A percentile compares a stretch with the other conserved stretches of the same genome.
phyloP scores from a whole-genome alignment of 2,797 vertebrate genomes.

The Neoniphon sammara region DNA sequence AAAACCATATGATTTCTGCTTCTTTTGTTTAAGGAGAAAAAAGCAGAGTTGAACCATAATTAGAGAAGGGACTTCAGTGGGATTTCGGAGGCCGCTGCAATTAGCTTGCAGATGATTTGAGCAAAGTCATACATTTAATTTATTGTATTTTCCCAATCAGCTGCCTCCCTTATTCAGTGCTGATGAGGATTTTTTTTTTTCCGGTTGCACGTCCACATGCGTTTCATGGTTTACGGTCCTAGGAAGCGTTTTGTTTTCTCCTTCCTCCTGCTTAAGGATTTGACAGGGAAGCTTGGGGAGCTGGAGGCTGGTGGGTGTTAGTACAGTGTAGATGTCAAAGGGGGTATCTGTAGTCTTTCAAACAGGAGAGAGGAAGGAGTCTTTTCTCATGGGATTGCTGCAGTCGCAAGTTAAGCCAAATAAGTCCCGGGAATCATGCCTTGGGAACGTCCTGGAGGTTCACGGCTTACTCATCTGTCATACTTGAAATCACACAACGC shows the following conservation, averaged over 20 bases:
- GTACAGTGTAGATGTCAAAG: neutral
- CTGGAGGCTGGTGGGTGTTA: neutral
- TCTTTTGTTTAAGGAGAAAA: conserved; percentile 65
- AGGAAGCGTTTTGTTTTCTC: neutral
- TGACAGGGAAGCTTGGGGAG: conserved; percentile 13
- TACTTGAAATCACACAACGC: conserved; percentile 17
- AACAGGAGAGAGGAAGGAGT: neutral
- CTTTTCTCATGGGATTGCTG: conserved; percentile 5
- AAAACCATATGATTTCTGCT: conserved; percentile 68
- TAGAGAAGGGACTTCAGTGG: conserved; percentile 4
- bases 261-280: conserved; percentile 8
- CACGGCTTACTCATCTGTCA: conserved; percentile 35
- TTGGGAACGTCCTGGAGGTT: conserved; percentile 40
- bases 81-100: conserved; percentile 47
- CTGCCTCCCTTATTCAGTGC: neutral
- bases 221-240: neutral
- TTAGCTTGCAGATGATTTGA: conserved; percentile 13
- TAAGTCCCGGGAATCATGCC: conserved; percentile 18
- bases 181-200: neutral
- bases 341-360: conserved; percentile 3
- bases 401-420: conserved; percentile 29
- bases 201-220: conserved; percentile 33
- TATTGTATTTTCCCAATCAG: neutral
- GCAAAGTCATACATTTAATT: neutral
- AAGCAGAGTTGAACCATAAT: conserved; percentile 15